Percentiles rank a stretch among this genome's conserved stretches.
Conservation (phyloP, 2,888 invertebrate genomes). For the Lypha dubia region DNA sequence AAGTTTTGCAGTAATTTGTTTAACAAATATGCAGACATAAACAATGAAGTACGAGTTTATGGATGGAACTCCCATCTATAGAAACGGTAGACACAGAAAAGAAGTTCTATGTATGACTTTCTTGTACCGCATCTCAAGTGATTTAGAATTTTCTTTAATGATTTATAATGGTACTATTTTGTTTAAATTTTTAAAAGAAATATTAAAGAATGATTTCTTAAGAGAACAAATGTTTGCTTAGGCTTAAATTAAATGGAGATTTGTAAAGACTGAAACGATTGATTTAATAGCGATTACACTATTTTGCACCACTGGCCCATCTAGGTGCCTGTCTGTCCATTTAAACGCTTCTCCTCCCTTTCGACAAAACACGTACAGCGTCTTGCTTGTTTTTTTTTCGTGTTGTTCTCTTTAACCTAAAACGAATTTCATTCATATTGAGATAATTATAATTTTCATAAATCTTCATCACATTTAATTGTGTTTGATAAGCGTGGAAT, state of each 20-base stretch:
- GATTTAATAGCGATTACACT: not conserved
- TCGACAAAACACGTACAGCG: conserved; percentile 3
- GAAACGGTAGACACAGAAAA: conserved; percentile 17
- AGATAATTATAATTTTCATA: conserved; percentile 73
- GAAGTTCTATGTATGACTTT: conserved; percentile 37
- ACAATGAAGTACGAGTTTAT: conserved; percentile 16
- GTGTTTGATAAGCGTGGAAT: conserved; percentile 74
- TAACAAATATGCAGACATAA: conserved; percentile 48
- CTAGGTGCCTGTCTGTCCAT: conserved; percentile 38
- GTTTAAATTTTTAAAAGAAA: not conserved
- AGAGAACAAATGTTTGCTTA: not conserved
- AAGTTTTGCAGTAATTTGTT: conserved; percentile 46
- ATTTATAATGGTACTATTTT: conserved; percentile 42
- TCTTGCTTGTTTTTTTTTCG: not conserved
- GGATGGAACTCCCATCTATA: conserved; percentile 36
- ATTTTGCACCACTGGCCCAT: not conserved
- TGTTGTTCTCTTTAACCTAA: conserved; percentile 52
- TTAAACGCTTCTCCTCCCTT: conserved; percentile 11
- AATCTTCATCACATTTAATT: conserved; percentile 74
- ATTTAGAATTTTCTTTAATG: conserved; percentile 41
- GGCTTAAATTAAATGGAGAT: not conserved
- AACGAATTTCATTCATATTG: conserved; percentile 67
- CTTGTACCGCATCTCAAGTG: conserved; percentile 42
- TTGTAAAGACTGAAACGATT: no score
- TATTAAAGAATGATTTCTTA: conserved; percentile 11